Evolutionary conservation across 2,113 vertebrate genomes (phyloP).

Genomic region (Malaclemys terrapin): DNA sequence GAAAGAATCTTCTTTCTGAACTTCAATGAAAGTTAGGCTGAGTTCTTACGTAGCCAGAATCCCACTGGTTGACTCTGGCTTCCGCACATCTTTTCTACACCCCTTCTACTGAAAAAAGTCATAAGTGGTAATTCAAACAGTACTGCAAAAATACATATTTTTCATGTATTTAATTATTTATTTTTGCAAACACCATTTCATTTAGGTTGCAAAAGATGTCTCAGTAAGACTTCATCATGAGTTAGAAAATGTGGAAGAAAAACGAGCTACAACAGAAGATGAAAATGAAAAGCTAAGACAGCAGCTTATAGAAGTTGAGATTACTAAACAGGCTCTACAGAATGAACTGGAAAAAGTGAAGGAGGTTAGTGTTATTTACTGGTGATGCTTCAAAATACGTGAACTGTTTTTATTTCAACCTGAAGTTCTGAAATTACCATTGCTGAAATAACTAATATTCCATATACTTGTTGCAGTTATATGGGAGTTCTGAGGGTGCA

Average conservation of each 20-base stretch:
- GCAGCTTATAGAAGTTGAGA: slow-evolving; percentile 95
- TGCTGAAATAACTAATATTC: not conserved
- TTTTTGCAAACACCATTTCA: slow-evolving; percentile 38
- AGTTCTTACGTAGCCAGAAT: not conserved
- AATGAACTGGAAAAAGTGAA: slow-evolving; percentile 96
- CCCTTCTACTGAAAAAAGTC: not conserved
- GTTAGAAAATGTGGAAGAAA: slow-evolving; percentile 97
- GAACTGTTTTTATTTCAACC: not conserved
- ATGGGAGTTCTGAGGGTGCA: not conserved
- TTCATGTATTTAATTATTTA: not conserved
- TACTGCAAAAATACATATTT: not conserved
- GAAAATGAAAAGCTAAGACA: slow-evolving; percentile 97
- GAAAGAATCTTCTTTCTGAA: not conserved
- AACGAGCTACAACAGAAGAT: slow-evolving; percentile 95
- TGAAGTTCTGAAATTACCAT: not conserved
- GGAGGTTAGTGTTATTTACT: slow-evolving; percentile 85
- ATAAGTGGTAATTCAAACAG: not conserved
- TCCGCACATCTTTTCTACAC: not conserved
- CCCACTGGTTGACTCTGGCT: not conserved
- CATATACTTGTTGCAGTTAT: not conserved
- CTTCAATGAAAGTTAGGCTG: not conserved
- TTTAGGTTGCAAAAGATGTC: slow-evolving; percentile 97
- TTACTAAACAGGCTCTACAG: slow-evolving; percentile 95
- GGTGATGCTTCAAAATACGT: not conserved
- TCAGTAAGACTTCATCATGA: slow-evolving; percentile 98